Evolutionary conservation across 1,140 invertebrate species (phyloP).

Genomic region (Maniola jurtina): DNA sequence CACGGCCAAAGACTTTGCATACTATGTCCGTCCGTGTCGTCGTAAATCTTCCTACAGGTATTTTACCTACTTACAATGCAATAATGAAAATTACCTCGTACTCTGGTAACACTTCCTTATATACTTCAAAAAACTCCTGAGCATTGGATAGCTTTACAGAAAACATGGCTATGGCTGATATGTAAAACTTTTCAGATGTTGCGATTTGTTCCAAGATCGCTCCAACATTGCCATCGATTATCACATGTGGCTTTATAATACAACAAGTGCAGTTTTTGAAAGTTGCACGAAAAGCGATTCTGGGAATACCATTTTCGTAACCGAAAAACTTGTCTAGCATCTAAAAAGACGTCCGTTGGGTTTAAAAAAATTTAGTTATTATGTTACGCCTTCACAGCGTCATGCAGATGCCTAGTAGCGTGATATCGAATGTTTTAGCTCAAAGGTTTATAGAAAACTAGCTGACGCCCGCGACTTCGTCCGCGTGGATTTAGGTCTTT

Average conservation of each 20-base stretch:
- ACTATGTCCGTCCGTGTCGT: no score
- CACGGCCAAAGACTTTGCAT: no score
- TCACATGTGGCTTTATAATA: constrained; percentile 94
- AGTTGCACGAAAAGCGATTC: constrained; percentile 79
- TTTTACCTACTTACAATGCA: neutral
- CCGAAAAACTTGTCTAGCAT: constrained; percentile 83
- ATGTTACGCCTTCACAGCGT: no score
- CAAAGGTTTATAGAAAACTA: no score
- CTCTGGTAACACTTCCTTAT: constrained; percentile 92
- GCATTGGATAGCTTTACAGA: constrained; percentile 87
- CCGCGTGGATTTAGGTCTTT: no score
- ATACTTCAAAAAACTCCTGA: constrained; percentile 95
- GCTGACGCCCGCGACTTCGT: no score
- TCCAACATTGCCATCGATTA: constrained; percentile 86
- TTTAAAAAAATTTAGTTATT: no score
- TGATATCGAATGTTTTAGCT: no score
- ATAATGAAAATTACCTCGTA: constrained; percentile 81
- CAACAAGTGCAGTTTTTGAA: constrained; percentile 89
- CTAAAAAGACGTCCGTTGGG: constrained; percentile 42
- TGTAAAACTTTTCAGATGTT: constrained; percentile 85
- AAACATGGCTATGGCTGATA: constrained; percentile 90
- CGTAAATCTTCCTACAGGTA: no score
- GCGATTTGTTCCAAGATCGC: constrained; percentile 87
- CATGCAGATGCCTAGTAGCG: no score
- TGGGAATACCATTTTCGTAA: constrained; percentile 63